Conservation (phyloP, 2,888 invertebrate genomes). For the Synergus laeviventris region DNA sequence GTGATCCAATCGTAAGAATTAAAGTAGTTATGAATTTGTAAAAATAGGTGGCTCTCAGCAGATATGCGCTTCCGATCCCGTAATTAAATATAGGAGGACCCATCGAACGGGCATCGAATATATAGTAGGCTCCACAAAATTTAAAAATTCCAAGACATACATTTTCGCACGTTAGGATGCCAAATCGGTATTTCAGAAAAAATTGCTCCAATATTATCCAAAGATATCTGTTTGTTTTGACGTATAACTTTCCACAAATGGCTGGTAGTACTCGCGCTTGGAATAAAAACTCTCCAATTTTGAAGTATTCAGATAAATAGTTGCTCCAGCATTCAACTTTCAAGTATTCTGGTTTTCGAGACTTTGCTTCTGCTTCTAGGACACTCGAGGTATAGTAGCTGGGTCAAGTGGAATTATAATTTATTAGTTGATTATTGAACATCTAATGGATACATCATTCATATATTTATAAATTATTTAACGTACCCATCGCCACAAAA, state of each 20-base stretch:
- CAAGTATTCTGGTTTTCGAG: constrained; percentile 46
- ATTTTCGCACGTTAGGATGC: constrained; percentile 65
- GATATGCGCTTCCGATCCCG: constrained; percentile 63
- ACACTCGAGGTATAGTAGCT: constrained; percentile 63
- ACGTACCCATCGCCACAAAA: constrained; percentile 64
- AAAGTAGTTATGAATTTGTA: constrained; percentile 61
- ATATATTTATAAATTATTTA: not conserved
- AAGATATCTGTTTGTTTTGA: constrained; percentile 52
- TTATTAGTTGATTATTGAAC: not conserved
- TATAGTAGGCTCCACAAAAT: constrained; percentile 67
- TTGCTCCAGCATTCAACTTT: constrained; percentile 52
- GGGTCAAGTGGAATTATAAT: not conserved
- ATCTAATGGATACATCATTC: not conserved
- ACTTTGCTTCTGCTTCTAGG: constrained; percentile 55
- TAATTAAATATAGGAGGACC: constrained; percentile 68
- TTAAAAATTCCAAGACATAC: constrained; percentile 66
- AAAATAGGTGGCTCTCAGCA: constrained; percentile 66
- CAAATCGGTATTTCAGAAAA: constrained; percentile 64
- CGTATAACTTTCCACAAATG: constrained; percentile 61
- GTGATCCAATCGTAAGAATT: constrained; percentile 63
- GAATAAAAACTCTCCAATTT: constrained; percentile 65
- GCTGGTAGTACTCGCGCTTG: constrained; percentile 59
- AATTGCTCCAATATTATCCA: constrained; percentile 62
- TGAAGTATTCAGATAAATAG: constrained; percentile 60
- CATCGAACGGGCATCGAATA: constrained; percentile 64